Base-by-base conservation (phyloP, 2,797 vertebrate species). In the Epinephelus malabaricus region DNA sequence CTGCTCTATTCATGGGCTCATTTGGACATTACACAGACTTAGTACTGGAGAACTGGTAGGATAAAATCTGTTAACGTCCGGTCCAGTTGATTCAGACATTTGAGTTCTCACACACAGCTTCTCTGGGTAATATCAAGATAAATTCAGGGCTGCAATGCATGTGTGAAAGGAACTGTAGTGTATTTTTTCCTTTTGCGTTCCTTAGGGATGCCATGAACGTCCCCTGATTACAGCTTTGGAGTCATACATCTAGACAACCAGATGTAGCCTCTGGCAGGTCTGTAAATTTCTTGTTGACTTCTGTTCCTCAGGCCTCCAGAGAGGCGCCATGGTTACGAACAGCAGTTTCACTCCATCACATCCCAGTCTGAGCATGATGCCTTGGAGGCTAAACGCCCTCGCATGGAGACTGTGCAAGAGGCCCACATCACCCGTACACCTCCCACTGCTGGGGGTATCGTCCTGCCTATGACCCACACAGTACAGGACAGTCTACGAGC, bases 291-390 rank as follows among this genome's bases (percentile, higher is more conserved):
- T 76, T 79, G 62, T 86, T 83, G 76, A 59, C 69, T 67, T 82
- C 23, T 73, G 47, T 69, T 63, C 54, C 10, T 38, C 87, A 99
- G 98, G 95, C 98, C 98, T 89, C 97, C 98, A 65, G 98, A 99
- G 94, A 97, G 98, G 92, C 96, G 98, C 83, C 96, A 97, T 91
- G 97, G 95, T 79, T 99, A 99, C 85, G 98, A 99, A 27, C 97
- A 97, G 84, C 96, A 96, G 88, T 99, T 97, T 88, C 97, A 97
- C 89, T 93, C 96, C 43, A 83, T 97, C 76, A 87, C 95, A 12
- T 87, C 95, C 63, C 96, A 97, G 76, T 63, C 93, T 19, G 98
- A 99, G 60, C 97, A 98, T 66, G 98, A 99, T 56, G 92, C 92
- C 40, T 78, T 98, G 95, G 98, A 99, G 49, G 86, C 96, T 5